Conservation (phyloP, 2,797 vertebrate species). For the Glossophaga mutica region DNA sequence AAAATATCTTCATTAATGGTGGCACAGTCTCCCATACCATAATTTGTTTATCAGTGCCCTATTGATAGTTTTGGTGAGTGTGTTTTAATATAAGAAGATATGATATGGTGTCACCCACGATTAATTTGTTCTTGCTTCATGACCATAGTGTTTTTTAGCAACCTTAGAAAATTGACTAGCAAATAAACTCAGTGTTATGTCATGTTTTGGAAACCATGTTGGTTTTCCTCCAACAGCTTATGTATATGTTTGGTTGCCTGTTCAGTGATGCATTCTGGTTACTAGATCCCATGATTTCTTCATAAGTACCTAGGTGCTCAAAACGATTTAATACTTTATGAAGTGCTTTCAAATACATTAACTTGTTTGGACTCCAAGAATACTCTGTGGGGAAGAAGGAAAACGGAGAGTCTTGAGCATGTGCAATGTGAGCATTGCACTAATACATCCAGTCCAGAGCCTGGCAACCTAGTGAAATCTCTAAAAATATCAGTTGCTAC, state of each 20-base stretch:
- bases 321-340: neutral
- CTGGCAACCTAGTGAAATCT: neutral
- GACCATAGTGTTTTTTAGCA: neutral
- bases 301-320: neutral
- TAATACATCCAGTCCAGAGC: neutral
- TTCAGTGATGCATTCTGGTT: neutral
- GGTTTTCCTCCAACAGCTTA: neutral
- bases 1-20: neutral
- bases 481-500: neutral
- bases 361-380: neutral
- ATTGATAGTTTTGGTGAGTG: neutral
- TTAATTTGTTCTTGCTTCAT: slow-evolving; percentile 33
- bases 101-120: neutral
- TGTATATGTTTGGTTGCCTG: neutral
- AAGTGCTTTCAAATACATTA: neutral
- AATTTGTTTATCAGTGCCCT: slow-evolving; percentile 45
- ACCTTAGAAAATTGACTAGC: neutral
- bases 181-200: neutral
- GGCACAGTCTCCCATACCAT: neutral
- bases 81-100: slow-evolving; percentile 17
- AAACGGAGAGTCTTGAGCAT: neutral
- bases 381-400: neutral
- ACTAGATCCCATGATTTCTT: neutral
- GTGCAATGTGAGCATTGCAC: neutral
- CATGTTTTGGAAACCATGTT: neutral